Evolutionary conservation across 2,797 vertebrate genomes (phyloP).

Genomic region (Halcyon smyrnensis): DNA sequence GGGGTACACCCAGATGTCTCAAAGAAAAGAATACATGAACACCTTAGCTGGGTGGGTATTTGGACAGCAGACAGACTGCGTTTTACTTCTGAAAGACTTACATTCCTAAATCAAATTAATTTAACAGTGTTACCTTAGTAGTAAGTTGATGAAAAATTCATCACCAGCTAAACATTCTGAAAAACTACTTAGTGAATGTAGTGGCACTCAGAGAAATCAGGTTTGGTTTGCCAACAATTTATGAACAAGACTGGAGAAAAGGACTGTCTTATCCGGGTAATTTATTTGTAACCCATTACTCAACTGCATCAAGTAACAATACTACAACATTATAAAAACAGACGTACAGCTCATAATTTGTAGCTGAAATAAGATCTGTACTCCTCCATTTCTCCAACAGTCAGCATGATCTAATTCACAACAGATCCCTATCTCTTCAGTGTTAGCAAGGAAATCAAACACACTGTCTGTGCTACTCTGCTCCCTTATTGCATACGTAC

Average conservation of each 20-base stretch:
- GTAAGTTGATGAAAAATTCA: background rate
- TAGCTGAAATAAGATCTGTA: constrained; percentile 9
- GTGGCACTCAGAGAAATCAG: background rate
- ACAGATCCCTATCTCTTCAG: background rate
- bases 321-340: background rate
- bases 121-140: background rate
- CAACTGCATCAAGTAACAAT: background rate
- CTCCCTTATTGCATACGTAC: constrained; percentile 6
- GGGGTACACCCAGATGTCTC: no score
- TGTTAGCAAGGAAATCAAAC: background rate
- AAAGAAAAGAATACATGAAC: background rate
- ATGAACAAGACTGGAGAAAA: background rate
- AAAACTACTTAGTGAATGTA: background rate
- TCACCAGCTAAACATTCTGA: background rate
- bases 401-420: constrained; percentile 21
- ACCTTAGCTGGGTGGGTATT: background rate
- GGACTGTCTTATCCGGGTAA: background rate
- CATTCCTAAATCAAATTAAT: background rate
- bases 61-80: background rate
- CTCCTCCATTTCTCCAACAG: constrained; percentile 16
- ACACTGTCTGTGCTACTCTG: background rate
- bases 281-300: constrained; percentile 17
- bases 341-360: background rate
- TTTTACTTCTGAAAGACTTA: background rate
- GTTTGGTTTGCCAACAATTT: background rate